These are phyloP conservation scores for Tortricodes alternella DNA, from an alignment of 2,888 invertebrate genomes.

Conservation along the genomic window DNA sequence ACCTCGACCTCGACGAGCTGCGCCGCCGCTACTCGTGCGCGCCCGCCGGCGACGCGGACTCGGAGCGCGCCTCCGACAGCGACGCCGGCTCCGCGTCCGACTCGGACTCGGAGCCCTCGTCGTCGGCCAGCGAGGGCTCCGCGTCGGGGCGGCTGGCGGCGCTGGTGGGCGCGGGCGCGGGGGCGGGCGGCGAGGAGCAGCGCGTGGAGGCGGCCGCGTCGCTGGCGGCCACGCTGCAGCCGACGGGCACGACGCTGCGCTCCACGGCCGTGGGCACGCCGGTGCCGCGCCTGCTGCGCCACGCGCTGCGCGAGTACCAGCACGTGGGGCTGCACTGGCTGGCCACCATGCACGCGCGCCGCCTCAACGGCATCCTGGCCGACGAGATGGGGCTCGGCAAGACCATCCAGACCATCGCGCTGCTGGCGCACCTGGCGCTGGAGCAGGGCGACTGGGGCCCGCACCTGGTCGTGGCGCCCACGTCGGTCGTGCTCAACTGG, in stretches of 20 bases:
- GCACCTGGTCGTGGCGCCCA: constrained; percentile 99
- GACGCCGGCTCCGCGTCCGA: constrained; percentile 36
- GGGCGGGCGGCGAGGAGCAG: constrained; percentile 80
- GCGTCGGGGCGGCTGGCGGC: constrained; percentile 37
- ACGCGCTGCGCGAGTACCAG: constrained; percentile 96
- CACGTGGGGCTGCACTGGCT: constrained; percentile 99
- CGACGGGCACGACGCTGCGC: constrained; percentile 97
- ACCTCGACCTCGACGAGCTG: constrained; percentile 91
- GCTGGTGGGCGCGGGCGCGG: constrained; percentile 41
- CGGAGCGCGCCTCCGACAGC: constrained; percentile 43
- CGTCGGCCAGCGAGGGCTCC: constrained; percentile 42
- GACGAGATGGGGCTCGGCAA: constrained; percentile 99
- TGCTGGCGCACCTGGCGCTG: constrained; percentile 96
- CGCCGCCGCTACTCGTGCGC: constrained; percentile 85
- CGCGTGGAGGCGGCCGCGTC: constrained; percentile 96
- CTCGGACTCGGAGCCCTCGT: constrained; percentile 39
- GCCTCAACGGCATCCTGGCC: constrained; percentile 97
- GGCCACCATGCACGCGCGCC: constrained; percentile 96
- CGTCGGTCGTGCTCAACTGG: constrained; percentile 99
- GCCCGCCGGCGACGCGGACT: constrained; percentile 33
- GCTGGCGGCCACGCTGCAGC: constrained; percentile 97
- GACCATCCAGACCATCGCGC: constrained; percentile 98
- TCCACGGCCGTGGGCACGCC: constrained; percentile 96
- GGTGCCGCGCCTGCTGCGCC: constrained; percentile 96
- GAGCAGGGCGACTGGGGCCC: constrained; percentile 98